These are phyloP conservation scores for Zaprionus ghesquierei DNA, from an alignment of 1,140 invertebrate genomes.

Conservation along the genomic window DNA sequence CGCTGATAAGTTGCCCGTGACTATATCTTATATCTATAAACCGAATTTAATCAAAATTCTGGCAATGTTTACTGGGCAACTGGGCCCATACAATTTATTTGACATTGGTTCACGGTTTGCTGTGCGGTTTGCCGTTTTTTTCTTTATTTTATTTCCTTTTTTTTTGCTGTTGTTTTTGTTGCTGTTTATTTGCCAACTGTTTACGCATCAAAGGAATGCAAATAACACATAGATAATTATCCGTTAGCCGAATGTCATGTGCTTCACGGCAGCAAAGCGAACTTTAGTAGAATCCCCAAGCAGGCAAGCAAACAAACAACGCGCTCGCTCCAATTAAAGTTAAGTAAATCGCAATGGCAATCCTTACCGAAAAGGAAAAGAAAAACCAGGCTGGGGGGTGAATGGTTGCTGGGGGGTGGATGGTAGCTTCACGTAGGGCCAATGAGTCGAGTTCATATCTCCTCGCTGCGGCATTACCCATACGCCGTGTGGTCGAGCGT, in stretches of 20 bases:
- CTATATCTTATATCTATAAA: neutral
- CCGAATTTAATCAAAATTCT: neutral
- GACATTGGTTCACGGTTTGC: neutral
- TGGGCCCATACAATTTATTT: neutral
- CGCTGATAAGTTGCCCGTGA: neutral
- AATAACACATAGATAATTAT: slow-evolving; percentile 45
- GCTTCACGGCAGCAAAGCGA: slow-evolving; percentile 5
- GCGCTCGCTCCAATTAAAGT: neutral
- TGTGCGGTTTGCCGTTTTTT: slow-evolving; percentile 41
- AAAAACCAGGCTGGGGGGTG: neutral
- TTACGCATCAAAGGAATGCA: slow-evolving; percentile 51
- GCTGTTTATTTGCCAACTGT: slow-evolving; percentile 34
- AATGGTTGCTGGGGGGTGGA: too few relatives aligned
- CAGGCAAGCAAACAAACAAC: neutral
- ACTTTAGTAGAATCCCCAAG: neutral
- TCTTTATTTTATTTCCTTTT: slow-evolving; percentile 22
- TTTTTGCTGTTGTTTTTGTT: slow-evolving; percentile 45
- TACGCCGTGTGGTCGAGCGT: neutral
- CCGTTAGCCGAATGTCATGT: slow-evolving; percentile 15
- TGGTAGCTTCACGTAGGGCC: neutral
- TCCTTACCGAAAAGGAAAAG: neutral
- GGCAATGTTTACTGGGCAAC: neutral
- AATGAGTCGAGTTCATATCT: neutral
- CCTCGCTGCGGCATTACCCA: neutral
- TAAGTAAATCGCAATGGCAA: neutral